A percentile compares a stretch with the other conserved stretches of the same genome.
Evolutionary conservation across 1,140 invertebrate genomes (phyloP).

Genomic region (Drosophila santomea): DNA sequence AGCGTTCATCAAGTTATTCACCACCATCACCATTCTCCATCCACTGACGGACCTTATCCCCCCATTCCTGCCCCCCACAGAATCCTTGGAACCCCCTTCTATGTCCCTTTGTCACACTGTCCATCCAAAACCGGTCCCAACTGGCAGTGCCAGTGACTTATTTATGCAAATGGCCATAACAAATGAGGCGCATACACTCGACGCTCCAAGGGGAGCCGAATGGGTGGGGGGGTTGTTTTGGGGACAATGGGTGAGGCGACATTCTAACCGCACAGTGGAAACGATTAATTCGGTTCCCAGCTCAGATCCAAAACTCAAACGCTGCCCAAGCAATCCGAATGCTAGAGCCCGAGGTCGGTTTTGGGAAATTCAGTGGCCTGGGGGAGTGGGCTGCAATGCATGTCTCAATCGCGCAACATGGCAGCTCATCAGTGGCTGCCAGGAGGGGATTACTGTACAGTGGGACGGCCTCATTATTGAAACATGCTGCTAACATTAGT

Average conservation of each 20-base stretch:
- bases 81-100: not conserved
- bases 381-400: constrained; percentile 45
- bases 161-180: constrained; percentile 82
- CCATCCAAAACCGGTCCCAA: constrained; percentile 43
- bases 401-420: constrained; percentile 66
- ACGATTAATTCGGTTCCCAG: constrained; percentile 75
- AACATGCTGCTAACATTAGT: constrained; percentile 79
- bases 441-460: constrained; percentile 29
- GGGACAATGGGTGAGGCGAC: constrained; percentile 3
- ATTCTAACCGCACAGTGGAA: constrained; percentile 68
- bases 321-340: constrained; percentile 48
- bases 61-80: not conserved
- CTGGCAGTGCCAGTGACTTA: constrained; percentile 76
- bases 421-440: constrained; percentile 48
- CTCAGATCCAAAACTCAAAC: constrained; percentile 24
- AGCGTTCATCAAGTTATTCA: constrained; percentile 79
- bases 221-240: not conserved
- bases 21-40: constrained; percentile 70
- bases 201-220: constrained; percentile 9
- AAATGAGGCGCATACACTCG: constrained; percentile 74
- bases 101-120: not conserved
- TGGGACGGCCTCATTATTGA: constrained; percentile 66
- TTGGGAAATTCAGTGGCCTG: not conserved
- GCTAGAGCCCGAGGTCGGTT: constrained; percentile 15
- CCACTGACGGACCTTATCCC: constrained; percentile 15